phyloP scores from a whole-genome alignment of 2,113 vertebrate species.

The Campylorhamphus procurvoides region DNA sequence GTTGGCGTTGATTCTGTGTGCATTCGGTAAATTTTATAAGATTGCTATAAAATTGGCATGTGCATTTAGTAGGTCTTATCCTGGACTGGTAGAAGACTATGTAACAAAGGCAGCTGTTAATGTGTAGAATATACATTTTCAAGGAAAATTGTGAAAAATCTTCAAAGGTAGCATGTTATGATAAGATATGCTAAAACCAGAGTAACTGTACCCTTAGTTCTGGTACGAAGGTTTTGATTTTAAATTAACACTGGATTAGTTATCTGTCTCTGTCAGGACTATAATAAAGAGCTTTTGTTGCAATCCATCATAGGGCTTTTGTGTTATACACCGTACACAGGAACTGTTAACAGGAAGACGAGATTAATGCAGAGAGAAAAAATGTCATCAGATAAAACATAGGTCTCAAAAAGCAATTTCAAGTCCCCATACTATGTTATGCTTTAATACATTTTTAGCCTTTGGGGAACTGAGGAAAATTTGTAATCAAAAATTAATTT shows the following conservation, averaged over 20 bases:
- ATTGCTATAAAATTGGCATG: neutral
- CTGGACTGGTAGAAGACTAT: neutral
- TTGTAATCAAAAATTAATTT: constrained; percentile 54
- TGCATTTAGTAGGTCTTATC: neutral
- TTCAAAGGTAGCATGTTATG: neutral
- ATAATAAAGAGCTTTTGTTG: constrained; percentile 65
- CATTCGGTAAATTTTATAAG: neutral
- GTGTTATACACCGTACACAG: constrained; percentile 9
- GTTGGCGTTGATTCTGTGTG: neutral
- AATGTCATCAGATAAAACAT: constrained; percentile 47
- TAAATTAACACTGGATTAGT: constrained; percentile 44
- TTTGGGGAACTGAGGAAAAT: neutral
- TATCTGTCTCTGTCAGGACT: constrained; percentile 50
- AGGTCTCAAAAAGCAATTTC: constrained; percentile 49
- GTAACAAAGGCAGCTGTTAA: neutral
- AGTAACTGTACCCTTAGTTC: neutral
- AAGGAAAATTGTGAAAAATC: neutral
- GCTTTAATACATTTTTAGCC: constrained; percentile 31
- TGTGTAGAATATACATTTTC: neutral
- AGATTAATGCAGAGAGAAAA: constrained; percentile 47
- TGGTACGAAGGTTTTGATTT: constrained; percentile 30
- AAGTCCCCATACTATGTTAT: neutral
- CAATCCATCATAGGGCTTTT: constrained; percentile 53
- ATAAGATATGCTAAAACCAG: neutral
- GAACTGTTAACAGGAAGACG: constrained; percentile 24